Evolutionary conservation across 2,888 invertebrate genomes (phyloP), one percentile per base, ranked within the genome.

Genomic region (Drosophila multiciliata): DNA sequence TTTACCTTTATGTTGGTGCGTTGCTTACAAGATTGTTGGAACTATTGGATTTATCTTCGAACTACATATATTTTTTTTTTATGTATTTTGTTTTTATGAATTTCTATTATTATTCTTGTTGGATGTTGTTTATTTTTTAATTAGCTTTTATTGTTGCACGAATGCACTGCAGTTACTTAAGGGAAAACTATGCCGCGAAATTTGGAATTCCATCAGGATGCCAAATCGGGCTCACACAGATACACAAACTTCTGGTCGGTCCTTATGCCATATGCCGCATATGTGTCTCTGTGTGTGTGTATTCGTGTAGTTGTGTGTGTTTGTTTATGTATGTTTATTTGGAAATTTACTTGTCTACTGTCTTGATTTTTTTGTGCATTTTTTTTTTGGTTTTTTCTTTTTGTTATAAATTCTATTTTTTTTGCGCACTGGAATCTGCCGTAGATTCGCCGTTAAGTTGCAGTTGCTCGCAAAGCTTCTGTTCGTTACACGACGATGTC

Each of bases 401-500:
- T 65, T 54, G 45, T 62, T 53, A 20, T 48, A 11, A 26, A 36
- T 54, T 38, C 9, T n/a, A 15, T 32, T 57, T 57, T 53, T 58
- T 87, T 84, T 84, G 83, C 85, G 85, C 87, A 85, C 85, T 82
- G 73, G 73, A 78, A 69, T 82, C 82, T 80, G 74, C 80, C 84
- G 87, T 75, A 75, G 75, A 80, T 64, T 58, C 61, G 80, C 79
- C 73, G 76, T 36, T 70, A 64, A 68, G 35, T 40, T 76, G 66
- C 78, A 76, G 62, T 66, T 79, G 79, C 66, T 76, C 65, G 76
- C 70, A 70, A 69, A 71, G 73, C 80, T 76, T 73, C 78, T 73
- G 73, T 80, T 76, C 83, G 76, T 80, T 75, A 82, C 90, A 83
- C 86, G 86, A 83, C 90, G 82, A 87, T 87, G 90, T 82, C 90